phyloP scores from a whole-genome alignment of 2,888 invertebrate genomes.

The Eulithis prunata region DNA sequence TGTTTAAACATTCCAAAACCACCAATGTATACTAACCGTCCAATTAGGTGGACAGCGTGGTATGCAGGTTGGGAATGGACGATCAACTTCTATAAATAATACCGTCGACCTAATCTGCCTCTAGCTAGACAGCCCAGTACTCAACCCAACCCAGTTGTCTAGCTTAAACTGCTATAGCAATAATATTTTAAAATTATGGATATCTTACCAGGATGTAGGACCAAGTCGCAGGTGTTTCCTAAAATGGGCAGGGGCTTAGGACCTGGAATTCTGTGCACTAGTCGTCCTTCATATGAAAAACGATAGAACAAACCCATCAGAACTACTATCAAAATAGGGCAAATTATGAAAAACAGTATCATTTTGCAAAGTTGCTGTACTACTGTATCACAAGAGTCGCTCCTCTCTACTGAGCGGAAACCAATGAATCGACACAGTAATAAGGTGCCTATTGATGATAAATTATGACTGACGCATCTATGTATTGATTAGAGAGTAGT shows the following conservation, averaged over 20 bases:
- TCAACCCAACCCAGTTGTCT: no score
- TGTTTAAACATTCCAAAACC: no score
- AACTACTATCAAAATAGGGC: conserved; percentile 1
- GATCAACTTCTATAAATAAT: no score
- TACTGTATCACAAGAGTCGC: conserved; percentile 8
- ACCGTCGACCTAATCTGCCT: no score
- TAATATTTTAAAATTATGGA: not conserved
- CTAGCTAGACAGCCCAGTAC: no score
- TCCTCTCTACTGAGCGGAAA: conserved; percentile 14
- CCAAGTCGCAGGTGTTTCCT: conserved; percentile 50
- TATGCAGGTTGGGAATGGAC: no score
- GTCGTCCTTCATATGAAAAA: conserved; percentile 37
- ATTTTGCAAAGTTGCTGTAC: conserved; percentile 19
- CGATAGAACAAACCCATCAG: conserved; percentile 25
- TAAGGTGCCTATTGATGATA: no score
- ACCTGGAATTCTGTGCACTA: conserved; percentile 60
- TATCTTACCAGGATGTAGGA: conserved; percentile 43
- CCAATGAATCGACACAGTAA: no score
- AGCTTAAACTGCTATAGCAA: no score
- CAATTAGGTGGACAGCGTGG: no score
- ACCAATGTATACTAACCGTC: no score
- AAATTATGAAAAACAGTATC: conserved; percentile 14
- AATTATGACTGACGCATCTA: not conserved
- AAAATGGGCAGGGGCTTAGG: conserved; percentile 51
- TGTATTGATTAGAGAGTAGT: not conserved